phyloP scores from a whole-genome alignment of 2,113 vertebrate genomes.

The Leucopternis melanops region DNA sequence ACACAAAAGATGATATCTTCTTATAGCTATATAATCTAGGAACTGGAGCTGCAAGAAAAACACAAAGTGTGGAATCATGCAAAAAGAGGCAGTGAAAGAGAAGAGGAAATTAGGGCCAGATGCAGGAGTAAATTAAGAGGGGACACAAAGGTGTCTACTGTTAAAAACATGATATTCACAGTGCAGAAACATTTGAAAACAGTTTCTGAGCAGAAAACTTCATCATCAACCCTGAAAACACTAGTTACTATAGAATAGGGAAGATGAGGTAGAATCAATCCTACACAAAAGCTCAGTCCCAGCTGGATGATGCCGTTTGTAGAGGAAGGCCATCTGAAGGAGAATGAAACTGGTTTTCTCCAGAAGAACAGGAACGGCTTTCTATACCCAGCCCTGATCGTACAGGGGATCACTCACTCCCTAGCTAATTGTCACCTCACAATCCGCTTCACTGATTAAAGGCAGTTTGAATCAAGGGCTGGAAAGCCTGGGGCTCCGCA shows the following conservation, averaged over 20 bases:
- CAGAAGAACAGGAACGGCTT: neutral
- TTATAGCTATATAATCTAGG: neutral
- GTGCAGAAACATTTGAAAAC: neutral
- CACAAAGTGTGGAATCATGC: neutral
- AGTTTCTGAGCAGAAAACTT: neutral
- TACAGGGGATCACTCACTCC: neutral
- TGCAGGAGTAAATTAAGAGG: neutral
- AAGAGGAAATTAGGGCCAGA: neutral
- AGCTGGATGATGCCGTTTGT: neutral
- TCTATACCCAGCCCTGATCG: neutral
- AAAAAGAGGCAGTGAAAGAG: neutral
- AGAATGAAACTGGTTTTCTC: neutral
- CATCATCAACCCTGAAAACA: neutral
- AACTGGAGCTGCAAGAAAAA: neutral
- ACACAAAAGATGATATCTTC: neutral
- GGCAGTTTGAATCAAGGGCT: neutral
- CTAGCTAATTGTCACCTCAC: neutral
- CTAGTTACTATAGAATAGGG: neutral
- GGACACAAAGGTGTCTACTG: neutral
- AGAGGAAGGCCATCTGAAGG: neutral
- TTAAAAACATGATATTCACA: neutral
- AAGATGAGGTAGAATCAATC: neutral
- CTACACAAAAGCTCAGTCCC: neutral
- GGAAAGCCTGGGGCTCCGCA: accelerated
- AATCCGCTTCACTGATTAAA: neutral